Percentiles rank a stretch among this genome's conserved stretches.
These are phyloP conservation scores for Drosophila aff. DNA, from an alignment of 1,140 invertebrate genomes.

Conservation along the genomic window DNA sequence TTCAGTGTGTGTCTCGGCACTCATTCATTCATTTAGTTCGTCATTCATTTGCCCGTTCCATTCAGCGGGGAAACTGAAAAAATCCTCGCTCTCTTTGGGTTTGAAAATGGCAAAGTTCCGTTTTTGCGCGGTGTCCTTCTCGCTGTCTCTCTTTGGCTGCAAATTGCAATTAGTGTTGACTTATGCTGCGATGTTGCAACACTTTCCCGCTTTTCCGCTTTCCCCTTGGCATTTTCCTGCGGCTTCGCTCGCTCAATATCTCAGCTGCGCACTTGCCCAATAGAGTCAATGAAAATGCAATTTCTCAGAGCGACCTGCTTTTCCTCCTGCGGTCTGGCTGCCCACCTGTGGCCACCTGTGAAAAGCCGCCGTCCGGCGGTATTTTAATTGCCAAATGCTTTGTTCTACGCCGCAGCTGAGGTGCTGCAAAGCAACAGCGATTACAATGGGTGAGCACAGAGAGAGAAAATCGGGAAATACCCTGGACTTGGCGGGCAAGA, in stretches of 20 bases:
- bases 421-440: constrained; percentile 29
- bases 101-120: constrained; percentile 34
- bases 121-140: constrained; percentile 14
- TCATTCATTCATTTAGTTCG: constrained; percentile 5
- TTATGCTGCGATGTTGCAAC: constrained; percentile 64
- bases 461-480: neutral
- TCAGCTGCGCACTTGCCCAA: constrained; percentile 24
- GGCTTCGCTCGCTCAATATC: constrained; percentile 35
- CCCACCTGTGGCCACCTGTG: constrained; percentile 40
- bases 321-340: constrained; percentile 1
- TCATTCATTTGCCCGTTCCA: constrained; percentile 41
- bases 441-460: constrained; percentile 24
- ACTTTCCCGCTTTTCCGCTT: constrained; percentile 10
- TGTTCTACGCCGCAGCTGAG: constrained; percentile 54
- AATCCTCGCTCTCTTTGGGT: constrained; percentile 30
- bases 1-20: neutral
- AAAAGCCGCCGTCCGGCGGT: constrained; percentile 41
- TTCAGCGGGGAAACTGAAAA: constrained; percentile 43
- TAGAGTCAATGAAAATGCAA: constrained; percentile 45
- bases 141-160: constrained; percentile 39
- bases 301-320: constrained; percentile 19
- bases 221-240: constrained; percentile 21
- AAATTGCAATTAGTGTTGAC: constrained; percentile 83
- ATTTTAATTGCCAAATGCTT: constrained; percentile 73
- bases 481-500: too few species aligned